Evolutionary conservation across 1,140 invertebrate species (phyloP), one percentile per base, ranked within the genome.

Genomic region (Homalodisca vitripennis): DNA sequence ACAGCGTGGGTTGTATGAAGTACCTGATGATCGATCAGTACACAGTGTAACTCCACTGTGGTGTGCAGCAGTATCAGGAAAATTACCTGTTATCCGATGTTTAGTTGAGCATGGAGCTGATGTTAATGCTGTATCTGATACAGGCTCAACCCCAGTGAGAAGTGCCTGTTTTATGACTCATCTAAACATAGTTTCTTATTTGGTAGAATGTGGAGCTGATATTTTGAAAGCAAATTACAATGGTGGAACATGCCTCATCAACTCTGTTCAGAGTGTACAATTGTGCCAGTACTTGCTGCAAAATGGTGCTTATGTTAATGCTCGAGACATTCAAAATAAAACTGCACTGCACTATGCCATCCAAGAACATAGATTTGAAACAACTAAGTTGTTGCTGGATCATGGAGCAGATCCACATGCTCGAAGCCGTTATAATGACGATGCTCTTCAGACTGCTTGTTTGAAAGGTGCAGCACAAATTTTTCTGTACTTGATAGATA

Each of bases 131-230:
- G 85, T 88, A n/a, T 93, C 91, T 0, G 93, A 95, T 81, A 89
- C 90, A 29, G 92, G 93, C 57, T 96, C 93, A 14, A 97, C 93
- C 20, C 89, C 93, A 30, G 92, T 95, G 31, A 83, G 94, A 70
- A 93, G 91, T 65, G 94, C 94, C 0, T 97, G 95, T 79, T 97
- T 94, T 79, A 96, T 97, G 94, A 94, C 93, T 31, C 91, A 96
- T 80, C 81, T 92, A 57, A 91, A 92, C 55, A 91, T 93, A 72
- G 86, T 71, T 13, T 67, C 70, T 66, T 93, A 88, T 78, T 82
- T 97, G 53, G 91, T 95, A 10, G 86, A 90, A 76, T 85, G 91
- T 76, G 92, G 92, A 65, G 94, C 94, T 2, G 91, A 97, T 79
- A 92, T 97, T 73, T 85, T 89, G 67, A 87, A 87, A 71, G 86